Evolutionary conservation across 2,888 invertebrate species (phyloP).

Genomic region (Conistra vaccinii): DNA sequence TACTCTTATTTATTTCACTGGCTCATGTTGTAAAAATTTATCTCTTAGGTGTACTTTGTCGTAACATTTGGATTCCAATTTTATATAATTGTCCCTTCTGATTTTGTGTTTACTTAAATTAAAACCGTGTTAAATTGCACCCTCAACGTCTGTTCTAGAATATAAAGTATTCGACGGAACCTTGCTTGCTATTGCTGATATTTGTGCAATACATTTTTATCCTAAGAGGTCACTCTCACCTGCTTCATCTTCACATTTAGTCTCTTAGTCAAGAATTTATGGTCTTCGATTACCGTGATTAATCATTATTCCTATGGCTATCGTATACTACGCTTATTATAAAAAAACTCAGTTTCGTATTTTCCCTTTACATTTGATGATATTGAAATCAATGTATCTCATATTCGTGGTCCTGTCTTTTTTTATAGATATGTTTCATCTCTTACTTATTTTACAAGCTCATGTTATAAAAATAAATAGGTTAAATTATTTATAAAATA

Average conservation of each 20-base stretch:
- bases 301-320: background rate
- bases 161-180: no score
- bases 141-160: no score
- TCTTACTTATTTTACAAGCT: no score
- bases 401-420: background rate
- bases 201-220: constrained; percentile 13
- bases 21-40: no score
- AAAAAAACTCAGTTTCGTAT: background rate
- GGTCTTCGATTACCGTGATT: constrained; percentile 1
- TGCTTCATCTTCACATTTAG: background rate
- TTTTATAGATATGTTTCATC: no score
- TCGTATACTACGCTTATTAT: background rate
- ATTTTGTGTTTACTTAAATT: no score
- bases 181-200: constrained; percentile 51
- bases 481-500: background rate
- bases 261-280: constrained; percentile 24
- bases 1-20: no score
- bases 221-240: background rate
- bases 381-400: background rate
- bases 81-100: no score
- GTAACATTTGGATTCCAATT: no score
- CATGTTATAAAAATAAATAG: constrained; percentile 3
- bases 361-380: background rate
- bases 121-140: no score
- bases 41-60: no score